Evolutionary conservation across 2,113 vertebrate species (phyloP).

Genomic region (Donacobius atricapilla): DNA sequence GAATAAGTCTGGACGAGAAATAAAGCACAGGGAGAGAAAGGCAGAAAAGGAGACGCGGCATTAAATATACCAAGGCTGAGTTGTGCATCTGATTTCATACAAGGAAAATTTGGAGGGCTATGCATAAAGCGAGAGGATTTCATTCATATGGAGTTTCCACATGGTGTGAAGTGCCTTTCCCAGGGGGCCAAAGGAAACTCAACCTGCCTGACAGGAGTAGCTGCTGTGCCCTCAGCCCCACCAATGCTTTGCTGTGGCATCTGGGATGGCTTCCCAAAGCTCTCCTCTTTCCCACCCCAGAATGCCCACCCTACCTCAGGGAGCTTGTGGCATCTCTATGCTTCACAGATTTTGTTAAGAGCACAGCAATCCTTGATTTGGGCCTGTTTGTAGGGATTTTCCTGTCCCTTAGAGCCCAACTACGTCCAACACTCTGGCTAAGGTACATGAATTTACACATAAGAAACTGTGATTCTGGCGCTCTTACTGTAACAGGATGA

Average conservation of each 20-base stretch:
- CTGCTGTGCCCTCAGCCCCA: not conserved
- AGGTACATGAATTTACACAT: not conserved
- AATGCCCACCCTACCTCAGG: not conserved
- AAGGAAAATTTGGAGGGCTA: slow-evolving; percentile 11
- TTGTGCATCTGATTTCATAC: slow-evolving; percentile 16
- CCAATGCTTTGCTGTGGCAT: not conserved
- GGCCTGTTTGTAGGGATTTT: not conserved
- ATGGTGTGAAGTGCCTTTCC: not conserved
- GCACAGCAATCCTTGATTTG: not conserved
- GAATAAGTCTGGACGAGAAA: slow-evolving; percentile 61
- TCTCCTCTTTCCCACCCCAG: not conserved
- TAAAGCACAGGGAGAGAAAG: slow-evolving; percentile 31
- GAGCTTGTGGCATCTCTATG: not conserved
- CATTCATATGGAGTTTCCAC: not conserved
- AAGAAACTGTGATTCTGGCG: not conserved
- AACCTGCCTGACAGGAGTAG: not conserved
- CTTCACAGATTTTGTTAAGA: not conserved
- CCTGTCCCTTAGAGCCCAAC: not conserved
- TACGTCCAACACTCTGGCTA: not conserved
- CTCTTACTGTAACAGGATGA: not conserved
- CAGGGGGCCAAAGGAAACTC: not conserved
- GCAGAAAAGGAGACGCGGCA: not conserved
- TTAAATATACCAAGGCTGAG: not conserved
- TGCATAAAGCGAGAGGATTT: not conserved
- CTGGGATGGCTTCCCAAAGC: not conserved